A percentile compares a stretch with the other conserved stretches of the same genome.
These are phyloP conservation scores for Amphipoea oculea DNA, from an alignment of 2,888 invertebrate species.

Conservation along the genomic window DNA sequence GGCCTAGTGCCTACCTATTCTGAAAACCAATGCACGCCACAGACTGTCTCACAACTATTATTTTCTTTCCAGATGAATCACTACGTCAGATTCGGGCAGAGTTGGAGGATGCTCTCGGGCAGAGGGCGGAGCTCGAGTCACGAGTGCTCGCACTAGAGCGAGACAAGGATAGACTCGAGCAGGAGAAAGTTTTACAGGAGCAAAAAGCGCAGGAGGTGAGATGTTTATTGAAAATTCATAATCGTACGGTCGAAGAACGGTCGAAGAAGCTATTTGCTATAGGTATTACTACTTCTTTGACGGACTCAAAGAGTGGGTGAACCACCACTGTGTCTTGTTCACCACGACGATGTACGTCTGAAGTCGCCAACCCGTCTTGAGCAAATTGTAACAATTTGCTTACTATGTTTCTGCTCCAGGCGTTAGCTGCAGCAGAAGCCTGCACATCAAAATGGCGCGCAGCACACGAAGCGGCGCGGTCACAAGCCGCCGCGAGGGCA, in stretches of 20 bases:
- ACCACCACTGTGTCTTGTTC: no score
- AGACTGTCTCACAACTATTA: not conserved
- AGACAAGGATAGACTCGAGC: slow-evolving; percentile 84
- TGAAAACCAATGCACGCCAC: no score
- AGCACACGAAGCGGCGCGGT: slow-evolving; percentile 93
- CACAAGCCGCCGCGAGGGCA: slow-evolving; percentile 93
- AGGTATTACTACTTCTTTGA: no score
- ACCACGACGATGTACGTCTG: no score
- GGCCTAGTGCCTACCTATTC: no score
- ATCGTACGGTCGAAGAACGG: not conserved
- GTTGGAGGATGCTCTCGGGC: slow-evolving; percentile 80
- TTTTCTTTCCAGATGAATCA: slow-evolving; percentile 81
- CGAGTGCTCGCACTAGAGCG: slow-evolving; percentile 83
- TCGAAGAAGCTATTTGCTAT: no score
- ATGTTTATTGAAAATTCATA: not conserved
- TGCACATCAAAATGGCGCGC: slow-evolving; percentile 90
- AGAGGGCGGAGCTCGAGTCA: slow-evolving; percentile 83
- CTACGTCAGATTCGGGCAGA: slow-evolving; percentile 81
- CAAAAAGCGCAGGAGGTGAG: slow-evolving; percentile 86
- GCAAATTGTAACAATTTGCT: no score
- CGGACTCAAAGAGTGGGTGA: no score
- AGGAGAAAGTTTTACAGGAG: slow-evolving; percentile 86
- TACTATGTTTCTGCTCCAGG: slow-evolving; percentile 73
- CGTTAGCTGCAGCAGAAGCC: slow-evolving; percentile 91
- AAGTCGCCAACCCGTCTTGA: no score